phyloP scores from a whole-genome alignment of 2,113 vertebrate genomes.

The Myotis brandtii region DNA sequence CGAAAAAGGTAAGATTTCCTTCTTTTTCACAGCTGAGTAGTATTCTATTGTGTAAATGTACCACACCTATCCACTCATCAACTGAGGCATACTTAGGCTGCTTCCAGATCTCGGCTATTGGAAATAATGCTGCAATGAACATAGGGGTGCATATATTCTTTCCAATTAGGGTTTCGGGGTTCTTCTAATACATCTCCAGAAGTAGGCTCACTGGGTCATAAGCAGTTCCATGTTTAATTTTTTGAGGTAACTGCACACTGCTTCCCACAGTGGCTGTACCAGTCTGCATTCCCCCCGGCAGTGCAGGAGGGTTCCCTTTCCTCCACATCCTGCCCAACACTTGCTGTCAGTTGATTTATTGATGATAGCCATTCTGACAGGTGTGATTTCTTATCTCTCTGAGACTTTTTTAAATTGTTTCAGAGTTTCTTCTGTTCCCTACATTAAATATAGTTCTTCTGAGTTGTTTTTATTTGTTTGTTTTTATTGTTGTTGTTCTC shows the following conservation, averaged over 20 bases:
- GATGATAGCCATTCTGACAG: too few species aligned
- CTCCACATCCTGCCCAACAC: not conserved
- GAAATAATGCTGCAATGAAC: too few species aligned
- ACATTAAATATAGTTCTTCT: not conserved
- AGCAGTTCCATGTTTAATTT: too few species aligned
- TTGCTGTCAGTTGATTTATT: not conserved
- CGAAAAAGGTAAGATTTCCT: not conserved
- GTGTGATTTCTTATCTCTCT: not conserved
- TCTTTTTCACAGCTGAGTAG: not conserved
- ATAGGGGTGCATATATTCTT: too few species aligned
- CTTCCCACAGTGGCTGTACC: not conserved
- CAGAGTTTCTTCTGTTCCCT: not conserved
- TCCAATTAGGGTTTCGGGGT: too few species aligned
- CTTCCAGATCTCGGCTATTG: too few species aligned
- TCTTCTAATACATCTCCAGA: too few species aligned
- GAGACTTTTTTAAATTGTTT: not conserved
- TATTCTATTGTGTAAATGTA: too few species aligned
- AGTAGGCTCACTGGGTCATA: too few species aligned
- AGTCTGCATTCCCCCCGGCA: not conserved
- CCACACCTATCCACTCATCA: too few species aligned
- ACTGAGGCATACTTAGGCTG: too few species aligned
- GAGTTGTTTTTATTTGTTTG: not conserved
- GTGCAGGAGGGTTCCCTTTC: not conserved
- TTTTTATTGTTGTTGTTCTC: not conserved
- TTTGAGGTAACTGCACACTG: too few species aligned